These are phyloP conservation scores for Neolamprologus cancellatus DNA, from an alignment of 2,113 vertebrate genomes.

Conservation along the genomic window DNA sequence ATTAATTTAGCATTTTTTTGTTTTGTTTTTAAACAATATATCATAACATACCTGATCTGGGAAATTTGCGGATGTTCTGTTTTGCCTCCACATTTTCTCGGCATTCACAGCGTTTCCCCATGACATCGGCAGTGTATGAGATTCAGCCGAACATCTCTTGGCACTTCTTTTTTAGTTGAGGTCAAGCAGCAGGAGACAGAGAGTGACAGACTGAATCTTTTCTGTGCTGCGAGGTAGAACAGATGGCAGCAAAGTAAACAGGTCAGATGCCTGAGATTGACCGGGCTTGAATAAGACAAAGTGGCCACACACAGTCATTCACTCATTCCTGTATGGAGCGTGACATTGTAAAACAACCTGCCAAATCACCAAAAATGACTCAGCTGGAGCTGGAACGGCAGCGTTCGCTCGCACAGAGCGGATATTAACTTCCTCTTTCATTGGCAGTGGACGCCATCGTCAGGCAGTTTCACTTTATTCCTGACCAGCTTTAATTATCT, in stretches of 20 bases:
- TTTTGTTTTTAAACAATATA: neutral
- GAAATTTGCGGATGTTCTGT: neutral
- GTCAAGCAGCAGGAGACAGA: neutral
- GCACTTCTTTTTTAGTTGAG: neutral
- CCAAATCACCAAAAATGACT: conserved; percentile 8
- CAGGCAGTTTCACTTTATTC: conserved; percentile 20
- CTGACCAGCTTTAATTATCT: conserved; percentile 51
- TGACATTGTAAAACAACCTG: neutral
- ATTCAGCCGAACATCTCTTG: conserved; percentile 10
- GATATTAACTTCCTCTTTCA: conserved; percentile 30
- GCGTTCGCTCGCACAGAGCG: neutral
- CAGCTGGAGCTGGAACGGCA: neutral
- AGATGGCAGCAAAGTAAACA: conserved; percentile 45
- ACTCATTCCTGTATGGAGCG: neutral
- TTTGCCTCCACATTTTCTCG: neutral
- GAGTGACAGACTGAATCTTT: neutral
- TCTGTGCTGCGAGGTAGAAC: conserved; percentile 3
- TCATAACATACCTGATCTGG: neutral
- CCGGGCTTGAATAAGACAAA: neutral
- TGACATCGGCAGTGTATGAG: neutral
- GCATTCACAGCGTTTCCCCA: neutral
- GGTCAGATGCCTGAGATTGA: neutral
- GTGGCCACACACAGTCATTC: neutral
- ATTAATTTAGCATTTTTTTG: neutral
- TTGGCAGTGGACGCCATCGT: conserved; percentile 13